Evolutionary conservation across 2,113 vertebrate genomes (phyloP), one percentile per base, ranked within the genome.

Genomic region (Typhlomys cinereus): DNA sequence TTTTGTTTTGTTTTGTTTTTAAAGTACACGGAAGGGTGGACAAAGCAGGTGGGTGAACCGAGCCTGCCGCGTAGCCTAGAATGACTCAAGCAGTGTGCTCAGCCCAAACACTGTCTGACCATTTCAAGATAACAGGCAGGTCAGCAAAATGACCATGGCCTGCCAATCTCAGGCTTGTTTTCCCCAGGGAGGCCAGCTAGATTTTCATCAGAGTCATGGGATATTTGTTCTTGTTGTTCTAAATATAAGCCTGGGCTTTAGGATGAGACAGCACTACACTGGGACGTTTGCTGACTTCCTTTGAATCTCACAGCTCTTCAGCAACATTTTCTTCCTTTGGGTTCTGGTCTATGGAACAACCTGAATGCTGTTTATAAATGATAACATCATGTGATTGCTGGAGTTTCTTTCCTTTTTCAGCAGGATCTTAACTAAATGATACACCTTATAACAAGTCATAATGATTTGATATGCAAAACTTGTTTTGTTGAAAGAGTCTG

Each of bases 191-290:
- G 39, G 70, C 66, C 41, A 84, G 64, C 84, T 91, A 85, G 66
- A n/a, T 88, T 85, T 92, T 85, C 79, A 90, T 75, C 83, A 80
- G 9, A 78, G 89, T 88, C 80, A 70, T 41, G 64, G 64, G 88
- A 87, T 89, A 74, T 78, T 48, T 64, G 17, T 57, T 91, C 61
- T 91, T 31, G 44, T 39, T 46, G 46, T 80, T 92, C 84, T 81
- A 93, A 89, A 52, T 44, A 84, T 36, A 93, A 75, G 36, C 21
- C 44, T 69, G 21, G 71, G 54, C 75, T 95, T 93, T 89, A 90
- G 78, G 64, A 44, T 90, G 74, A 90, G 86, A 69, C 18, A n/a
- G 80, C 17, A 44, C 78, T 80, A 57, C 10, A 13, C 21, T 67
- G 6, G 7, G 76, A 67, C 27, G 13, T 44, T 46, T 5, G 7